Evolutionary conservation across 2,797 vertebrate genomes (phyloP).

Genomic region (Cichlasoma orientale): DNA sequence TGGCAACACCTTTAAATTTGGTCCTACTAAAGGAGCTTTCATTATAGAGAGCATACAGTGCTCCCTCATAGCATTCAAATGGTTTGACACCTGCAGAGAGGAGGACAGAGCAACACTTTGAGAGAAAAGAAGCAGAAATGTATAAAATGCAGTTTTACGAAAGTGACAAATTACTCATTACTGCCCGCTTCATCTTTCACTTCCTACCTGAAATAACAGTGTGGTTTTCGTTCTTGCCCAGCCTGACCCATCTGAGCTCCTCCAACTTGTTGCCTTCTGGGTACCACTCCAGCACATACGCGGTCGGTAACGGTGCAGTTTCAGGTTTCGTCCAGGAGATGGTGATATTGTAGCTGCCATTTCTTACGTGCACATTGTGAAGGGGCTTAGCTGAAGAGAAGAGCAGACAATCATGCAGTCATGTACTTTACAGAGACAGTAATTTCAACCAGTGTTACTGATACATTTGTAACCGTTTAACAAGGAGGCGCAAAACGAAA

Average conservation of each 20-base stretch:
- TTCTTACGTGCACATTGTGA: slow-evolving; percentile 20
- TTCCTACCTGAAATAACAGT: slow-evolving; percentile 81
- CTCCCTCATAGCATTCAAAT: slow-evolving; percentile 82
- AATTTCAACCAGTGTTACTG: background rate
- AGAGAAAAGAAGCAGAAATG: background rate
- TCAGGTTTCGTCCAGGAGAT: slow-evolving; percentile 82
- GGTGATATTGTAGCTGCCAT: slow-evolving; percentile 63
- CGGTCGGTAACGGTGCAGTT: rapidly evolving
- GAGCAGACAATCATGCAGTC: background rate
- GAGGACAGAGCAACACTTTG: background rate
- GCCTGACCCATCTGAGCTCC: slow-evolving; percentile 78
- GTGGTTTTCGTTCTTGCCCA: slow-evolving; percentile 37
- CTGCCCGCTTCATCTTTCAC: background rate
- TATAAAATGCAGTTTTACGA: background rate
- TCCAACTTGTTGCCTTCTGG: slow-evolving; percentile 3
- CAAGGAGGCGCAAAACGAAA: background rate
- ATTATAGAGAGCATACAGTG: slow-evolving; percentile 71
- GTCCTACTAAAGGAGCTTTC: slow-evolving; percentile 57
- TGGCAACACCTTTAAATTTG: slow-evolving; percentile 48
- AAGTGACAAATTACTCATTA: background rate
- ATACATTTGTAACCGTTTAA: background rate
- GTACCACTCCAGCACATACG: slow-evolving; percentile 86
- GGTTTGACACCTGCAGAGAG: slow-evolving; percentile 72
- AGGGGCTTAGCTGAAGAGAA: slow-evolving; percentile 44
- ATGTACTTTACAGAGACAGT: rapidly evolving